phyloP scores from a whole-genome alignment of 2,113 vertebrate species.

The Ictalurus furcatus region DNA sequence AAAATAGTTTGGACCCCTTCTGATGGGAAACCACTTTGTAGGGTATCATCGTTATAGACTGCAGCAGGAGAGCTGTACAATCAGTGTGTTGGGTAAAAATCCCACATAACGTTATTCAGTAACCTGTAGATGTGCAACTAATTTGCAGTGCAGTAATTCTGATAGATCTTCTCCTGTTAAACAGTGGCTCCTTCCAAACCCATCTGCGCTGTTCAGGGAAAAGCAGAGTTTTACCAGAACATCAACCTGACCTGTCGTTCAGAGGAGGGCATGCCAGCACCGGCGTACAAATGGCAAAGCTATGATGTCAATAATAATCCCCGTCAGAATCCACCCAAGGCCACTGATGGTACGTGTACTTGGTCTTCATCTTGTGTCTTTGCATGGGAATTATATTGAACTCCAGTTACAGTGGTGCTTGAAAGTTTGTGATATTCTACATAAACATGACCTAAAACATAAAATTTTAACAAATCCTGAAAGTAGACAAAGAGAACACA shows the following conservation, averaged over 20 bases:
- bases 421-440: no score
- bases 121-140: neutral
- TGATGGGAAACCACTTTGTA: neutral
- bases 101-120: neutral
- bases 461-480: no score
- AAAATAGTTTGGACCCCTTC: neutral
- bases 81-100: neutral
- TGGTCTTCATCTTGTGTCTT: neutral
- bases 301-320: slow-evolving; percentile 58
- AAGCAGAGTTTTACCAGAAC: slow-evolving; percentile 73
- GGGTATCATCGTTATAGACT: neutral
- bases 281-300: slow-evolving; percentile 80
- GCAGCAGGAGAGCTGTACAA: neutral
- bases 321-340: slow-evolving; percentile 12
- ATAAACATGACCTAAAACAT: no score
- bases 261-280: slow-evolving; percentile 80
- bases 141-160: neutral
- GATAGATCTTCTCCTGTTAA: neutral
- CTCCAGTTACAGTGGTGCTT: neutral
- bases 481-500: no score
- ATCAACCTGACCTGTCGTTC: slow-evolving; percentile 85
- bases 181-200: slow-evolving; percentile 85
- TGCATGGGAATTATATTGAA: neutral
- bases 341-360: slow-evolving; percentile 63
- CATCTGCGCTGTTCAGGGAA: slow-evolving; percentile 75